Conservation (phyloP, 1,140 invertebrate genomes). For the Elymnias hypermnestra region DNA sequence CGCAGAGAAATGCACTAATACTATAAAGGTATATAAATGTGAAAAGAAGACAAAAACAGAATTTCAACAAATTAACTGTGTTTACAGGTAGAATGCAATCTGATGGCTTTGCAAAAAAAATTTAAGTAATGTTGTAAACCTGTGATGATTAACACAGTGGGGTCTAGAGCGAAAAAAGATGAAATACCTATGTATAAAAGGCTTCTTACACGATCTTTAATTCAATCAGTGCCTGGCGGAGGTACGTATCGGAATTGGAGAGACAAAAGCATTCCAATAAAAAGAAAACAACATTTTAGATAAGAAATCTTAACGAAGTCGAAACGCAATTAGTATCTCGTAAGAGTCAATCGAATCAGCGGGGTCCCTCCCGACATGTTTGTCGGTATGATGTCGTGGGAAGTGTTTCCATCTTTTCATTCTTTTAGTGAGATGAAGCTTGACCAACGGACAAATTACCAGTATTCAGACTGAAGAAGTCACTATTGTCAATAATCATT, state of each 20-base stretch:
- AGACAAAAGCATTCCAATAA: conserved; percentile 26
- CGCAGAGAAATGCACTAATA: not conserved
- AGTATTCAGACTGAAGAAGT: too few species aligned
- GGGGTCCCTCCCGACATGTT: conserved; percentile 25
- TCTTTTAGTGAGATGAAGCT: not conserved
- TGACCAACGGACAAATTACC: too few species aligned
- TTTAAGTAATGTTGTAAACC: conserved; percentile 1
- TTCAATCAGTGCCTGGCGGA: conserved; percentile 12
- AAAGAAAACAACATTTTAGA: conserved; percentile 21
- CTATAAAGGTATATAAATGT: not conserved
- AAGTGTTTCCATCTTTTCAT: conserved; percentile 15
- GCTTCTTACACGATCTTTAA: conserved; percentile 17
- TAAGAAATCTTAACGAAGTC: conserved; percentile 39
- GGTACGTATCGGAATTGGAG: conserved; percentile 21
- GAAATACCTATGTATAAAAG: conserved; percentile 6
- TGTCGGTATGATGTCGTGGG: conserved; percentile 18
- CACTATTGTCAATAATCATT: too few species aligned
- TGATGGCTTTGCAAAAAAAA: conserved; percentile 1
- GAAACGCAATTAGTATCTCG: conserved; percentile 31
- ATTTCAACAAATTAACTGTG: not conserved
- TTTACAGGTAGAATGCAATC: not conserved
- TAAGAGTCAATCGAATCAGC: conserved; percentile 40
- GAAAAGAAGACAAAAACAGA: not conserved
- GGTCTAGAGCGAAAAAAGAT: conserved; percentile 5
- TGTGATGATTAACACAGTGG: conserved; percentile 15